Conservation (phyloP, 1,140 invertebrate species). For the Pemphigus obesinymphae region DNA sequence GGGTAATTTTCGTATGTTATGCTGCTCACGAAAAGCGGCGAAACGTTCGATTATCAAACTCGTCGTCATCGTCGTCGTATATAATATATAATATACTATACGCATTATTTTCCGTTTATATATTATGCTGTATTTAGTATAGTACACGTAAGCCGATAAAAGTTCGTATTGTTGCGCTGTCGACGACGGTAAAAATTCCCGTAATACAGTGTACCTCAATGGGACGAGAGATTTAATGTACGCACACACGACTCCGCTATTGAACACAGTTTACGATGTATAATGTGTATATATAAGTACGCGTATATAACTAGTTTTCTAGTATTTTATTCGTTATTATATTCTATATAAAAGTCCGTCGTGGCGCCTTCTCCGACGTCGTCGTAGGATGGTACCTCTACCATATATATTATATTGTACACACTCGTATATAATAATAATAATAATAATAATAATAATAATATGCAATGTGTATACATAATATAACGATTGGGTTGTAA, state of each 20-base stretch:
- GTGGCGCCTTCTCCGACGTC: background rate
- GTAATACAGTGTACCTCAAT: background rate
- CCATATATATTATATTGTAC: too few species aligned
- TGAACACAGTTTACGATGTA: conserved; percentile 20
- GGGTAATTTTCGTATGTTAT: background rate
- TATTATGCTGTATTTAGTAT: background rate
- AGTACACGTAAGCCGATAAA: background rate
- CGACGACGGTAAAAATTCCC: background rate
- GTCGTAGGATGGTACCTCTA: background rate
- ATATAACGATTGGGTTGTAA: conserved; percentile 4
- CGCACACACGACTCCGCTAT: background rate
- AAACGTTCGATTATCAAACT: conserved; percentile 1
- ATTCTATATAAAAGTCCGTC: background rate
- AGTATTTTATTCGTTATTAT: conserved; percentile 12
- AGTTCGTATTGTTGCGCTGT: background rate
- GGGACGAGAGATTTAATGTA: background rate
- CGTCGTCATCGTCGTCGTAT: background rate
- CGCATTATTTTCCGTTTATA: background rate
- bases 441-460: too few species aligned
- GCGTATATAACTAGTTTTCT: conserved; percentile 15
- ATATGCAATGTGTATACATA: background rate
- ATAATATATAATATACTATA: too few species aligned
- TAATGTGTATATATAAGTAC: background rate
- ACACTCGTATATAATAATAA: too few species aligned
- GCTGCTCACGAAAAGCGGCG: background rate